phyloP scores from a whole-genome alignment of 2,888 invertebrate genomes.

The Plagodis pulveraria region DNA sequence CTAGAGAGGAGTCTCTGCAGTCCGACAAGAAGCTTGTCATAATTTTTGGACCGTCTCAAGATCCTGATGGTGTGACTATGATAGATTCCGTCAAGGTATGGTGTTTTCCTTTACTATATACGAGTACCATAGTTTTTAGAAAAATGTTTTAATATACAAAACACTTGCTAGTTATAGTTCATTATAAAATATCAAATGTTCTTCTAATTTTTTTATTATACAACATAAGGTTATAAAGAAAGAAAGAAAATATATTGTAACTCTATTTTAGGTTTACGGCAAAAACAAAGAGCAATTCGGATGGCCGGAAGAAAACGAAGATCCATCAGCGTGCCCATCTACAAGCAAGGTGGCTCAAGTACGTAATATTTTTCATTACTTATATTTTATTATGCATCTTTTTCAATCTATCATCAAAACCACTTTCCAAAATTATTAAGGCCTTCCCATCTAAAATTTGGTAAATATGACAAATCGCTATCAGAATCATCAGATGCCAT shows the following conservation, averaged over 20 bases:
- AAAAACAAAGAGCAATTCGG: conserved; percentile 98
- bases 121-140: no score
- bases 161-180: no score
- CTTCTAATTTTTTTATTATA: neutral
- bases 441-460: no score
- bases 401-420: neutral
- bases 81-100: conserved; percentile 95
- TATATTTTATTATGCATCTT: neutral
- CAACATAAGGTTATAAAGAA: neutral
- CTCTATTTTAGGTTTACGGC: conserved; percentile 87
- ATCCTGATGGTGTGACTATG: conserved; percentile 95
- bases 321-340: conserved; percentile 81
- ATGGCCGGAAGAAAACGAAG: conserved; percentile 98
- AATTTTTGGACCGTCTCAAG: conserved; percentile 93
- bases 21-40: conserved; percentile 96
- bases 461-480: no score
- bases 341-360: conserved; percentile 76
- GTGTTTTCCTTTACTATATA: conserved; percentile 7
- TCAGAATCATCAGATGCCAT: no score
- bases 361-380: conserved; percentile 29
- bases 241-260: no score
- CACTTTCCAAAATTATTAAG: no score
- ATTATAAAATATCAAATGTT: no score
- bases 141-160: no score
- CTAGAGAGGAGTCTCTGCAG: conserved; percentile 95